Evolutionary conservation across 35 echinoderm and acorn worm species (phyloP), one percentile per base, ranked within the genome.

Genomic region (Antedon bifida): DNA sequence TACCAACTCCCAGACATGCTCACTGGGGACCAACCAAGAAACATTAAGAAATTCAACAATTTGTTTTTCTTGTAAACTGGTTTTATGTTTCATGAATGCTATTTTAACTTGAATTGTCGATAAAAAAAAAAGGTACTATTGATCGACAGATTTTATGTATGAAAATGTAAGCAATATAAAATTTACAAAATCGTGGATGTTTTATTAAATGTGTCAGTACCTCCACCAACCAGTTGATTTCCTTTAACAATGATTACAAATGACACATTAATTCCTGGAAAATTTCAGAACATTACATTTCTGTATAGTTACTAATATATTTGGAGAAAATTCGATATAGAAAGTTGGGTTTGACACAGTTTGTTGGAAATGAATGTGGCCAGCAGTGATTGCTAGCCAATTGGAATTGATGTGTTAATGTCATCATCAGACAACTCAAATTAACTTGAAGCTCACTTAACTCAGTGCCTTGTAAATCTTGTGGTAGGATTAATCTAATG

Each of bases 11-110:
- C 44, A 34, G n/a, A 39, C 88, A 7, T n/a, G 33, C n/a, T 78
- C 82, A 10, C 36, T 96, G 93, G 93, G 93, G 93, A 76, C 86
- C 92, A 79, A 32, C 84, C 19, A 74, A 39, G 30, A 91, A 91
- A 73, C 89, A 85, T 30, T 91, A 91, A 39, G 21, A 82, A 46
- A 19, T 23, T 64, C 19, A 16, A n/a, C n/a, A n/a, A n/a, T 64
- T 64, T 64, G 5, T 14, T 14, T 14, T 64, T 64, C 26, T 64
- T 64, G 19, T 64, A 2, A 21, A 64, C 51, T 64, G 51, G 51
- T 12, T 26, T 64, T 64, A 64, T 64, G 10, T 64, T 64, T 64
- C 9, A 64, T 64, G 51, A 64, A 11, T 12, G 5, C 5, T 64
- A 64, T 26, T 64, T 64, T 64, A 64, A 64, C 51, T 64, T 64